Evolutionary conservation across 2,797 vertebrate species (phyloP).

Genomic region (Enteromius unitaeniatus): DNA sequence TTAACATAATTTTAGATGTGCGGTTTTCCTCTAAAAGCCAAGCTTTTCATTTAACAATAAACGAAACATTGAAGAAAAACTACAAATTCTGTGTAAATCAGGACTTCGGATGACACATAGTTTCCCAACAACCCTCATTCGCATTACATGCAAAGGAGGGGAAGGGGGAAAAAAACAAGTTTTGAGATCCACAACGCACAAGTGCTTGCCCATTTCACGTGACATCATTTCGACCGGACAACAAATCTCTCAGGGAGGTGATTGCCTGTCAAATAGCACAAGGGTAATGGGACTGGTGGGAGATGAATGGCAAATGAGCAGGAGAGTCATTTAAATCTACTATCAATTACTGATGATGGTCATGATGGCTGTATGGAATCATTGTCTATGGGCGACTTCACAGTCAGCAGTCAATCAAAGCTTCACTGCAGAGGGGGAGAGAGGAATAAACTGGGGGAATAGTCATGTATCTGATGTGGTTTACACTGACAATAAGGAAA

Average conservation of each 20-base stretch:
- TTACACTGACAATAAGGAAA: constrained; percentile 41
- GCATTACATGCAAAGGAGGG: not conserved
- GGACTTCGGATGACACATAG: constrained; percentile 36
- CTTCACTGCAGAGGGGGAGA: constrained; percentile 15
- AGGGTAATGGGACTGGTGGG: constrained; percentile 51
- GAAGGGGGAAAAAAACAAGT: constrained; percentile 20
- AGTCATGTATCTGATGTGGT: constrained; percentile 46
- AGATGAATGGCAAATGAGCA: constrained; percentile 44
- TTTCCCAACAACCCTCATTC: constrained; percentile 25
- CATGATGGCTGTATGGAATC: constrained; percentile 44
- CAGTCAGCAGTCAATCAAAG: constrained; percentile 50
- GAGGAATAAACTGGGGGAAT: constrained; percentile 4
- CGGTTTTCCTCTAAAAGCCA: constrained; percentile 17
- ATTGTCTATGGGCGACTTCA: constrained; percentile 44
- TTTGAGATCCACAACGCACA: constrained; percentile 21
- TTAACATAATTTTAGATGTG: constrained; percentile 9
- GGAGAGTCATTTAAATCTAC: constrained; percentile 49
- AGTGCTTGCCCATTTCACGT: constrained; percentile 41
- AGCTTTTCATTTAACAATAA: constrained; percentile 39
- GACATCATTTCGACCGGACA: constrained; percentile 42
- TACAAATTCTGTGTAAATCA: constrained; percentile 29
- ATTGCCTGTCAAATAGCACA: constrained; percentile 48
- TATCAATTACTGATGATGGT: constrained; percentile 50
- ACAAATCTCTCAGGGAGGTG: constrained; percentile 45
- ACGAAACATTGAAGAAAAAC: not conserved